Base-by-base conservation (phyloP, 2,888 invertebrate species). In the Eilema sororculum region DNA sequence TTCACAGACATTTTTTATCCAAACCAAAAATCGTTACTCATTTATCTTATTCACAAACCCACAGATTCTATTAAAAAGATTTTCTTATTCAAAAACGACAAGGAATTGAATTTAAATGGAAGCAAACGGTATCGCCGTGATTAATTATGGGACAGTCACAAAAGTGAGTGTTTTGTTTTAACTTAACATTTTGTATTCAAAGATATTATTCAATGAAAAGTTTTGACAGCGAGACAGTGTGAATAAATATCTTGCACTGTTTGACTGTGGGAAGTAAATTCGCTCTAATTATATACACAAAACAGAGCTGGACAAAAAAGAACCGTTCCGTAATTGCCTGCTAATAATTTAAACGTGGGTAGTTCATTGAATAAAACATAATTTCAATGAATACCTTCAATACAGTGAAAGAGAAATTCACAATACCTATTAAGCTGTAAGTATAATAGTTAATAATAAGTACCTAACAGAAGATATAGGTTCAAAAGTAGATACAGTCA, bases 11-110 rank as follows among this genome's bases (percentile, higher is more conserved):
- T 86, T 88, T 86, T 87, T 87, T 84, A 86, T 80, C 82, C 79
- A 80, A 76, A 84, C 85, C 84, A 82, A 85, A 86, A 84, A 85
- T 87, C 85, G 77, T 82, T 69, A 69, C 82, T 80, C 86, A 86
- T 87, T 88, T 81, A 88, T 87, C 87, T 88, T 87, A 85, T 86
- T 87, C 87, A 86, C 78, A 76, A 73, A 78, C 78, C 73, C 72
- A 71, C 64, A 70, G 72, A 88, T 90, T 91, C 87, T 89, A 88
- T 90, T 90, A 90, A 89, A 91, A 86, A 86, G 89, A 87, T 87
- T 82, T 90, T 84, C 84, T 85, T 84, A 89, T 91, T 91, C 89
- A 91, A 89, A 90, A 90, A 89, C 84, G 83, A 82, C 80, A 79
- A 78, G 80, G 84, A 87, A 90, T 89, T 91, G 86, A 92, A 92